Conservation (phyloP, 2,797 vertebrate species). For the Triplophysa yarkandensis region DNA sequence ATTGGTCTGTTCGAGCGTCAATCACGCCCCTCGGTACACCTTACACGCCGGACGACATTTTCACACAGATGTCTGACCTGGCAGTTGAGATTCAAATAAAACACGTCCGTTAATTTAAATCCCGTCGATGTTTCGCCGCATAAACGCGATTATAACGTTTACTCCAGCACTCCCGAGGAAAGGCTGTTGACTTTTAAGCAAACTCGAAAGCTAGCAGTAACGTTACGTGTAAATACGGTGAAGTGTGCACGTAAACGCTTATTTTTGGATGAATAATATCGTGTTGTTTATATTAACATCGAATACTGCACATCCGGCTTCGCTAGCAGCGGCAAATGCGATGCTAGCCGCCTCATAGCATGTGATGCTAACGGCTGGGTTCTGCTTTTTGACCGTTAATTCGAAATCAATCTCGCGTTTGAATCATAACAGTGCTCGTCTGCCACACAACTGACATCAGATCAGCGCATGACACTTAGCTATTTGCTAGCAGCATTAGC, state of each 20-base stretch:
- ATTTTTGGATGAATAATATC: neutral
- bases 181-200: constrained; percentile 23
- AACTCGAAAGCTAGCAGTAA: constrained; percentile 12
- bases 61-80: constrained; percentile 9
- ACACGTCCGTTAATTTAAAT: no score
- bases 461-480: constrained; percentile 25
- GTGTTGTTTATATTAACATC: neutral
- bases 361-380: neutral
- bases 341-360: constrained; percentile 13
- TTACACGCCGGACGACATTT: constrained; percentile 41
- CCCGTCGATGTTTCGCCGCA: no score
- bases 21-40: constrained; percentile 32
- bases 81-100: neutral
- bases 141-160: neutral
- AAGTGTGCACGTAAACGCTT: neutral
- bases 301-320: constrained; percentile 4
- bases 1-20: constrained; percentile 51
- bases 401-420: neutral
- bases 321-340: neutral
- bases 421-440: neutral
- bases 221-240: neutral
- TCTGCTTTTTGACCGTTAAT: neutral
- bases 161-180: no score
- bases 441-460: neutral
- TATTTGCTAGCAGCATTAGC: constrained; percentile 2